Evolutionary conservation across 2,888 invertebrate species (phyloP), one percentile per base, ranked within the genome.

Genomic region (Euplexia lucipara): DNA sequence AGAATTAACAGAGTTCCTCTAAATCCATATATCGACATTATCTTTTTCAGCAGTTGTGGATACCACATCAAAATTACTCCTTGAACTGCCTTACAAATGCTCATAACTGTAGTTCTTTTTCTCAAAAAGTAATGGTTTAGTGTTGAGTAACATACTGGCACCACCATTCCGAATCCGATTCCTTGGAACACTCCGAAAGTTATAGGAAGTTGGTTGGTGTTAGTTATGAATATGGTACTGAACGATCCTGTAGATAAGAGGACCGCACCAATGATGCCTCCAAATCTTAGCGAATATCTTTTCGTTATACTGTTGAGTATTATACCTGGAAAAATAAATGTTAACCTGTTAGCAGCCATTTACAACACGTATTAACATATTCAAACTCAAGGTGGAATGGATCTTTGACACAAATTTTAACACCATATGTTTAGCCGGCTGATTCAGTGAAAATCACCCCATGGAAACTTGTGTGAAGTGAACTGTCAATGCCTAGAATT

Each of bases 121-220:
- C 91, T 95, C 10, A 96, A 92, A 77, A 96, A 97, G 81, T 96
- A 97, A 41, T 94, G 91, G 77, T 97, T 97, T 54, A 97, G 92
- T 0, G 96, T 96, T 0, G 97, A 95, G 79, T 96, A 96, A 39
- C 95, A 95, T 1, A 97, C 95, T 2, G 97, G 96, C 20, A 96
- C 93, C 90, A 97, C 95, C 70, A 97, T 91, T 8, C 97, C 97
- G 53, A 96, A 95, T 7, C 97, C 97, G 18, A 96, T 87, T 77
- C 96, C 96, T 92, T 96, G 96, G 7, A 96, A 82, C 0, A 96
- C 81, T 45, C 96, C 96, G 85, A 96, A 96, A 2, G 96, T 95
- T 1, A 96, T 71, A 1, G 96, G 94, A 70, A 97, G 88, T 79
- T 96, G 96, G 66, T 92, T 92, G 14, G 96, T 92, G 75, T 93